Evolutionary conservation across 1,140 invertebrate species (phyloP).

Genomic region (Centruroides sculpturatus): DNA sequence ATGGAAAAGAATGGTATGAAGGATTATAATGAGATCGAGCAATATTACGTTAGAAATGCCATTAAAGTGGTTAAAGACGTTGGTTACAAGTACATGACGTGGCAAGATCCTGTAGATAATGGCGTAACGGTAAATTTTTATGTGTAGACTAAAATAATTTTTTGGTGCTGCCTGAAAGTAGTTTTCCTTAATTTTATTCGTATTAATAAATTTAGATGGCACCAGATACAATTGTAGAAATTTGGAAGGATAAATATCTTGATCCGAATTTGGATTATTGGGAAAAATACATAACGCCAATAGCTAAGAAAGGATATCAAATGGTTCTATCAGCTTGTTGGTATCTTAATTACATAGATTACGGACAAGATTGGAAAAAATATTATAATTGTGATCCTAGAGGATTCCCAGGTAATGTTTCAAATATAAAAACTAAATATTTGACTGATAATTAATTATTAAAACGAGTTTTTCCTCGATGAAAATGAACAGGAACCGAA

Average conservation of each 20-base stretch:
- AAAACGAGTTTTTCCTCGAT: not conserved
- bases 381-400: conserved; percentile 35
- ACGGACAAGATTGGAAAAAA: conserved; percentile 32
- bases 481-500: not conserved
- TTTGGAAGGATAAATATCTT: conserved; percentile 24
- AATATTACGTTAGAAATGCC: conserved; percentile 23
- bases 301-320: conserved; percentile 18
- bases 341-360: conserved; percentile 29
- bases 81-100: conserved; percentile 25
- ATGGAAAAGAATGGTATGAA: conserved; percentile 23
- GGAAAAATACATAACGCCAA: conserved; percentile 12
- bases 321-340: conserved; percentile 26
- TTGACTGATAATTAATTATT: not conserved
- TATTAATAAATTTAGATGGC: conserved; percentile 8
- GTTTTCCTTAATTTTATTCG: not conserved
- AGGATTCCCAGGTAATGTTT: conserved; percentile 22
- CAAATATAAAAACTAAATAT: not conserved
- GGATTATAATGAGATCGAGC: not conserved
- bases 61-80: conserved; percentile 21
- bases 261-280: conserved; percentile 12
- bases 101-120: conserved; percentile 28
- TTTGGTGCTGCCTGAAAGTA: not conserved
- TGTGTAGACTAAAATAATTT: not conserved
- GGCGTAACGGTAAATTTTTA: conserved; percentile 17
- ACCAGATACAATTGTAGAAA: conserved; percentile 33